A percentile compares a stretch with the other conserved stretches of the same genome.
Conservation (phyloP, 2,113 vertebrate species). For the Aplodontia rufa region DNA sequence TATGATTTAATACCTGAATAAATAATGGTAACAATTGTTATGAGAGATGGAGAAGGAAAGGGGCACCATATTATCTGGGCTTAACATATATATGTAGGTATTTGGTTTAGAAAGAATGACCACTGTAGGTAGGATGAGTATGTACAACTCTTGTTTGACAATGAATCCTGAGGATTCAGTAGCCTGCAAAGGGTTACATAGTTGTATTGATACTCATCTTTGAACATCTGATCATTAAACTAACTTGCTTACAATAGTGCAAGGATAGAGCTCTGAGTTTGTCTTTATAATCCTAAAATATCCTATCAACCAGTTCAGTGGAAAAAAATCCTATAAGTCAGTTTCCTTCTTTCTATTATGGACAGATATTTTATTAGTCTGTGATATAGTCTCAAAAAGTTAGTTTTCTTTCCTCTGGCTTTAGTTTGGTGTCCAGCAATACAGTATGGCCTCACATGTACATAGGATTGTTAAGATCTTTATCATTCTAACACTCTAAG, state of each 20-base stretch:
- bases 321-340: background rate
- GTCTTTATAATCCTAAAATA: background rate
- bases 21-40: background rate
- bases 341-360: background rate
- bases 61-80: background rate
- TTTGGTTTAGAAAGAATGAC: constrained; percentile 35
- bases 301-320: background rate
- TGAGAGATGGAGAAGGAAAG: background rate
- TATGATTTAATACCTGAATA: background rate
- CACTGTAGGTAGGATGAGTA: background rate
- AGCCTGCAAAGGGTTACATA: background rate
- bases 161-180: background rate
- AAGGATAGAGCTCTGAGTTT: background rate
- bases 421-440: background rate
- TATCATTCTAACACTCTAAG: background rate
- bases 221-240: background rate
- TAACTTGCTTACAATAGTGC: background rate
- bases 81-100: background rate
- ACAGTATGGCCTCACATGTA: background rate
- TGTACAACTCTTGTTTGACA: background rate
- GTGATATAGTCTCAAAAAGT: background rate
- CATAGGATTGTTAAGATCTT: background rate
- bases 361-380: constrained; percentile 37
- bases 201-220: background rate
- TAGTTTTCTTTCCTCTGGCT: background rate